Evolutionary conservation across 2,797 vertebrate species (phyloP).

Genomic region (Pteronotus mesoamericanus): DNA sequence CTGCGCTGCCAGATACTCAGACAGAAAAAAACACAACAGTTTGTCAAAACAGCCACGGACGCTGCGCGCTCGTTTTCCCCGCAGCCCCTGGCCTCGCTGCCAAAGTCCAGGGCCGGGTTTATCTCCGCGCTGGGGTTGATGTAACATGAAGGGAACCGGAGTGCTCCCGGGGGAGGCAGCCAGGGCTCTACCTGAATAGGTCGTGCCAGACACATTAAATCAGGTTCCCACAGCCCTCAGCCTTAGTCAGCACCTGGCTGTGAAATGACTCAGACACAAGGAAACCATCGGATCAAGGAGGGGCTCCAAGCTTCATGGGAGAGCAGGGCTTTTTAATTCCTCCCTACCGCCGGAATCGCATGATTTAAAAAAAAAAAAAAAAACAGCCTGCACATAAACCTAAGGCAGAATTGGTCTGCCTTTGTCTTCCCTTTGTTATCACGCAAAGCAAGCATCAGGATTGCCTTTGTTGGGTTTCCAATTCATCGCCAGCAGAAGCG

Average conservation of each 20-base stretch:
- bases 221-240: slow-evolving; percentile 53
- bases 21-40: slow-evolving; percentile 69
- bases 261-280: slow-evolving; percentile 35
- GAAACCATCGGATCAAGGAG: not conserved
- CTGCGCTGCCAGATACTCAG: slow-evolving; percentile 74
- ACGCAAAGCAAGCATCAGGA: slow-evolving; percentile 45
- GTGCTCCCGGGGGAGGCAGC: not conserved
- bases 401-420: slow-evolving; percentile 40
- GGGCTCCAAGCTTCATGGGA: not conserved
- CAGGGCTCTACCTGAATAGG: slow-evolving; percentile 35
- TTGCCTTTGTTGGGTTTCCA: slow-evolving; percentile 60
- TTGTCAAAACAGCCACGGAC: slow-evolving; percentile 79
- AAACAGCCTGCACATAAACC: slow-evolving; percentile 22
- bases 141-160: slow-evolving; percentile 51
- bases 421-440: slow-evolving; percentile 73
- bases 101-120: slow-evolving; percentile 42
- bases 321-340: slow-evolving; percentile 6
- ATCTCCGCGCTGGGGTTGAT: slow-evolving; percentile 44
- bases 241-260: slow-evolving; percentile 63
- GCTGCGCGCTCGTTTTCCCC: slow-evolving; percentile 21
- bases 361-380: not conserved
- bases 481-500: slow-evolving; percentile 58
- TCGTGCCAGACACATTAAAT: slow-evolving; percentile 43
- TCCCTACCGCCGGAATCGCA: not conserved
- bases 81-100: slow-evolving; percentile 27